Evolutionary conservation across 2,113 vertebrate genomes (phyloP), one percentile per base, ranked within the genome.

Genomic region (Cisticola juncidis): DNA sequence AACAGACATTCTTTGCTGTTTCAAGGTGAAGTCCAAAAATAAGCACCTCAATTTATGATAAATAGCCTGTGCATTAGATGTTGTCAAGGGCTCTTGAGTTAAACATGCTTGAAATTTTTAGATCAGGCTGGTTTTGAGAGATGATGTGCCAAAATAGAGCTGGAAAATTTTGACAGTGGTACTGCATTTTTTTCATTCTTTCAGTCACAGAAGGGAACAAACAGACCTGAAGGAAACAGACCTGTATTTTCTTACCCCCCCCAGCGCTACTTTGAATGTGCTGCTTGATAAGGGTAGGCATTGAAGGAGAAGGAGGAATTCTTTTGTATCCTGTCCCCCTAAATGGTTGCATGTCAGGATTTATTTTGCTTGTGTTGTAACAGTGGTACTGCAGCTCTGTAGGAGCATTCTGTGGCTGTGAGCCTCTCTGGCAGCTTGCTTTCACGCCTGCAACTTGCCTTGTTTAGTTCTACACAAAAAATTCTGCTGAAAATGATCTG

Each of bases 51-150:
- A 9, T 91, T 77, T 96, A 71, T 88, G 71, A 90, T 88, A 92
- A 96, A 94, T 77, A 92, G 88, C 64, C 77, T 88, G 56, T 95
- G 87, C 51, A 35, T 86, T 94, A 93, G 68, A 36, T 88, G 64
- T 89, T 94, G 61, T 96, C 81, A 83, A 94, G 85, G 87, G 72
- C 77, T 94, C 71, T 90, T 42, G 69, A 89, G 80, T 88, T 94
- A 92, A 94, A 96, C 69, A 88, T 86, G 80, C 80, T 74, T 94
- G 92, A 93, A 94, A 92, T 78, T 90, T 90, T 92, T 90, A 95
- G 64, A 76, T 78, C 14, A 23, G 69, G 23, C 71, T 93, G 76
- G 11, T 71, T 94, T 88, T 93, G 90, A 86, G 62, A 74, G 77
- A 73, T 7, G 54, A 53, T 69, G 44, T 95, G 53, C 54, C 70